These are phyloP conservation scores for Delphinus delphis DNA, from an alignment of 2,113 vertebrate genomes.

Conservation along the genomic window DNA sequence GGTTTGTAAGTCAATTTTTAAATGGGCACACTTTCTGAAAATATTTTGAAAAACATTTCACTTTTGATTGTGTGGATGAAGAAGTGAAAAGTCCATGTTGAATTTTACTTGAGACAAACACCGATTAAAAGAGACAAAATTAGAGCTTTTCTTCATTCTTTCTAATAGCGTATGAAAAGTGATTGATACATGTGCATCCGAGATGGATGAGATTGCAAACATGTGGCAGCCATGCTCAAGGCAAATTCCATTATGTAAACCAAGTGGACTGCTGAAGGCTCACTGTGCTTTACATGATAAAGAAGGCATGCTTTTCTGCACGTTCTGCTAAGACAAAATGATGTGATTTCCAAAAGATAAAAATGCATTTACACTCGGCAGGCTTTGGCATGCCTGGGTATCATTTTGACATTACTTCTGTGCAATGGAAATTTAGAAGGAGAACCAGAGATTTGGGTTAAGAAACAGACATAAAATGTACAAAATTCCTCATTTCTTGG, in stretches of 20 bases:
- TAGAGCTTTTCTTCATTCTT: constrained; percentile 3
- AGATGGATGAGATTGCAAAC: constrained; percentile 20
- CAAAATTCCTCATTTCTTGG: background rate
- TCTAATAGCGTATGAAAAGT: background rate
- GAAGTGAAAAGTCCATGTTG: background rate
- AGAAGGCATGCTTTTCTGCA: constrained; percentile 31
- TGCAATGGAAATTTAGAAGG: background rate
- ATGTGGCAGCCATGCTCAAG: background rate
- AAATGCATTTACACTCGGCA: constrained; percentile 23
- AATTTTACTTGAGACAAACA: constrained; percentile 38
- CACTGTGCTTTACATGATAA: background rate
- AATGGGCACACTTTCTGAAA: background rate
- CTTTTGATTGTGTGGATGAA: background rate
- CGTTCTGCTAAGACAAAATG: constrained; percentile 31
- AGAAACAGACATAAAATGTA: background rate
- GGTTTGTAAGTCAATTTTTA: background rate
- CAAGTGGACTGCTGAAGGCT: background rate
- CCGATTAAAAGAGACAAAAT: constrained; percentile 27
- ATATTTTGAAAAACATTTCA: background rate
- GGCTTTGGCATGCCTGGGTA: background rate
- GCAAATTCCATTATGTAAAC: constrained; percentile 30
- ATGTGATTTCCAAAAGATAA: constrained; percentile 66
- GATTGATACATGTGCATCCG: background rate
- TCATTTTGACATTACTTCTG: background rate
- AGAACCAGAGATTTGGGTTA: constrained; percentile 15